Evolutionary conservation across 2,888 invertebrate species (phyloP).

Genomic region (Heliconius aoede): DNA sequence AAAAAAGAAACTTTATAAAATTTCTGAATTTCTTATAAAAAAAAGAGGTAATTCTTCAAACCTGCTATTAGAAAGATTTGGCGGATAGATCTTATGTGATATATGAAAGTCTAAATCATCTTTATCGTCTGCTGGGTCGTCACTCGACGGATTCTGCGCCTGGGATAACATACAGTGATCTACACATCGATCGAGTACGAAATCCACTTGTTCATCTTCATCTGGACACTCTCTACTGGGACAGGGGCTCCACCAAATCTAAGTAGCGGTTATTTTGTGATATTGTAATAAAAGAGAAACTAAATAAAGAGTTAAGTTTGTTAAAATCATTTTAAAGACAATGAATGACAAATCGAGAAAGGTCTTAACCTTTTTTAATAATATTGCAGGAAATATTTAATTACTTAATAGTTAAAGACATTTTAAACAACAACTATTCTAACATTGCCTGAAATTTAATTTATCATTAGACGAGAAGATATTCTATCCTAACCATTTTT

Average conservation of each 20-base stretch:
- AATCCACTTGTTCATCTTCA: slow-evolving; percentile 87
- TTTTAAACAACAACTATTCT: too few species aligned
- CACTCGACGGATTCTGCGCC: slow-evolving; percentile 68
- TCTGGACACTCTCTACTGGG: slow-evolving; percentile 91
- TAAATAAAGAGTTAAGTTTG: background rate
- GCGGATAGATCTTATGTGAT: slow-evolving; percentile 75
- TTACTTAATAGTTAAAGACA: too few species aligned
- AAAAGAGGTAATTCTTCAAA: slow-evolving; percentile 42
- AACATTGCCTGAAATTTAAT: too few species aligned
- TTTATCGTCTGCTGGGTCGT: slow-evolving; percentile 74
- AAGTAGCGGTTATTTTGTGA: slow-evolving; percentile 33
- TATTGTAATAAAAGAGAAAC: background rate
- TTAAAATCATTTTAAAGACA: background rate
- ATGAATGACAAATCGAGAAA: too few species aligned
- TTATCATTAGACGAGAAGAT: too few species aligned
- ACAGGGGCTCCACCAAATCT: slow-evolving; percentile 94
- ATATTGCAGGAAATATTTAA: too few species aligned
- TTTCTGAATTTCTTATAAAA: background rate
- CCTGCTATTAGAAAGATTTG: slow-evolving; percentile 72
- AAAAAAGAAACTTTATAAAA: too few species aligned
- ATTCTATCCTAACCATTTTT: background rate
- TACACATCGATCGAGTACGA: slow-evolving; percentile 88
- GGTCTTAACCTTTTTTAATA: too few species aligned
- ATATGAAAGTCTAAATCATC: slow-evolving; percentile 84
- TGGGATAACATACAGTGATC: slow-evolving; percentile 87